A percentile compares a stretch with the other conserved stretches of the same genome.
These are phyloP conservation scores for Drosophila atripex DNA, from an alignment of 2,888 invertebrate species.

Conservation along the genomic window DNA sequence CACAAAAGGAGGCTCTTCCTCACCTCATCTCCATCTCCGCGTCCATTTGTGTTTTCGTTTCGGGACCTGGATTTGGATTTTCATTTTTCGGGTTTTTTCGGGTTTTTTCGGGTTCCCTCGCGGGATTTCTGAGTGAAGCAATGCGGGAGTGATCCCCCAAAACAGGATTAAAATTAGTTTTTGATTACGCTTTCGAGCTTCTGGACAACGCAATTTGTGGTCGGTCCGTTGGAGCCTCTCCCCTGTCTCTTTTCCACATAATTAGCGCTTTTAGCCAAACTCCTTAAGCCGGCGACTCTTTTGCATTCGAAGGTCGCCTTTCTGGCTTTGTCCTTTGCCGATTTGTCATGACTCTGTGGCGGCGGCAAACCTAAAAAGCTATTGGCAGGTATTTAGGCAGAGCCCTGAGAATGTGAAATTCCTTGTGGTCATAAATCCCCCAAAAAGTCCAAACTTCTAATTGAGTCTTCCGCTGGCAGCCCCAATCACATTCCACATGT, in stretches of 20 bases:
- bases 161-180: conserved; percentile 84
- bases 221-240: conserved; percentile 47
- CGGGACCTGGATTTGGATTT: conserved; percentile 2
- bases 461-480: conserved; percentile 73
- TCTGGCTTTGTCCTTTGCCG: conserved; percentile 29
- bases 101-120: not conserved
- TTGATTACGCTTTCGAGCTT: conserved; percentile 84
- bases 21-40: not conserved
- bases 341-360: conserved; percentile 66
- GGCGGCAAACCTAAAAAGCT: conserved; percentile 68
- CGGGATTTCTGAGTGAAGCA: conserved; percentile 16
- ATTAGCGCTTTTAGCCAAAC: conserved; percentile 82
- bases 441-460: conserved; percentile 59
- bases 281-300: conserved; percentile 63
- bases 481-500: conserved; percentile 67
- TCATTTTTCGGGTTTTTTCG: not conserved
- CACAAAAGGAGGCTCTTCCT: conserved; percentile 8
- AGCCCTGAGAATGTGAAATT: conserved; percentile 62
- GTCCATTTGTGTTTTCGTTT: conserved; percentile 1
- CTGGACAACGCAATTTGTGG: conserved; percentile 84
- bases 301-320: conserved; percentile 73
- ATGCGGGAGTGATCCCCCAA: conserved; percentile 63
- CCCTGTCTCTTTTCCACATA: conserved; percentile 53
- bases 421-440: conserved; percentile 73
- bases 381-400: conserved; percentile 75